Evolutionary conservation across 2,797 vertebrate genomes (phyloP).

Genomic region (Prionace glauca): DNA sequence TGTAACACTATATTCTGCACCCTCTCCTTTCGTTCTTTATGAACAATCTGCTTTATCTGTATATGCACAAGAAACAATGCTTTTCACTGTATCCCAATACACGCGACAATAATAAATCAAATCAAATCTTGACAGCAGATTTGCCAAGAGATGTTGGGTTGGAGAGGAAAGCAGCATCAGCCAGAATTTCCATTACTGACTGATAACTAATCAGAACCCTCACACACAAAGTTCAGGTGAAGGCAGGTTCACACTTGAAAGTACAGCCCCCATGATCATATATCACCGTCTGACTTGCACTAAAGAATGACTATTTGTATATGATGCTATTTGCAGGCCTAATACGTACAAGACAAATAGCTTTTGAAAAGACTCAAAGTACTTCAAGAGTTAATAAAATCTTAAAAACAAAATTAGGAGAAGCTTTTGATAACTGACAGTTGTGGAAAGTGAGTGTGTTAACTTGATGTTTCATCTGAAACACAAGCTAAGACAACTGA

Average conservation of each 20-base stretch:
- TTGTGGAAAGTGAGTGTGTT: not conserved
- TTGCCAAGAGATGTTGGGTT: not conserved
- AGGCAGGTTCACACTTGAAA: not conserved
- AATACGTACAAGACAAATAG: not conserved
- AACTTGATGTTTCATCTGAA: conserved; percentile 33
- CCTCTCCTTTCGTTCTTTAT: no score
- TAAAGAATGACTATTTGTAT: not conserved
- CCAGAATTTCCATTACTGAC: not conserved
- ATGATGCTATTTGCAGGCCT: not conserved
- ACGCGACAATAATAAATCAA: no score
- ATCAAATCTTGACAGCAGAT: not conserved
- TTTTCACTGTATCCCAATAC: no score
- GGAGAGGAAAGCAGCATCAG: not conserved
- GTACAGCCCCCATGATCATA: not conserved
- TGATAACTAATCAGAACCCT: not conserved
- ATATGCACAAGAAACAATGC: no score
- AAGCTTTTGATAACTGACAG: not conserved
- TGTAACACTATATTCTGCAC: no score
- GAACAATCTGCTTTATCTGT: no score
- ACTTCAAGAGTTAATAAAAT: conserved; percentile 26
- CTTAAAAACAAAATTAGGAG: not conserved
- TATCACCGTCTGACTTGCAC: not conserved
- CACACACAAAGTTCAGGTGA: not conserved
- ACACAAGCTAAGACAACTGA: conserved; percentile 22
- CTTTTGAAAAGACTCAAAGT: not conserved